Percentiles rank a stretch among this genome's conserved stretches.
Conservation (phyloP, 2,888 invertebrate species). For the Crocallis elinguaria region DNA sequence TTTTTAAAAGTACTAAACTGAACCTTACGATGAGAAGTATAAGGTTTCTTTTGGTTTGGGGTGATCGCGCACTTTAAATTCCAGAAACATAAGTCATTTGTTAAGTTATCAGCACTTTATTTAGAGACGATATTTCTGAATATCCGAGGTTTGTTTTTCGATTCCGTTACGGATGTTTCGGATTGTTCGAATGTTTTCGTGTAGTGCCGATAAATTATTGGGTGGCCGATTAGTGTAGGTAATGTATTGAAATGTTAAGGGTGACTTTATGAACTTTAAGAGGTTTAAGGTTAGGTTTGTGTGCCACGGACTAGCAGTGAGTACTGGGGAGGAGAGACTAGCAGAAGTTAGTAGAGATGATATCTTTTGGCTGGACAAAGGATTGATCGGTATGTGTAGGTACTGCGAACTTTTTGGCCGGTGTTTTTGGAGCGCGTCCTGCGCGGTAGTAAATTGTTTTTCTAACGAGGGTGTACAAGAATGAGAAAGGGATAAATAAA, state of each 20-base stretch:
- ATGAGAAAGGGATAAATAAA: too few species aligned
- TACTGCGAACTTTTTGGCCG: too few species aligned
- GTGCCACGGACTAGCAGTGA: background rate
- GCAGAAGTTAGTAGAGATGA: too few species aligned
- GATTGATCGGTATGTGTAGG: too few species aligned
- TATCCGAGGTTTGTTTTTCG: slow-evolving; percentile 64
- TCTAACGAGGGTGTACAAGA: too few species aligned
- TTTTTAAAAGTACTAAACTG: slow-evolving; percentile 34
- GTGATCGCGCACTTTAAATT: slow-evolving; percentile 64
- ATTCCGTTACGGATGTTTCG: slow-evolving; percentile 59
- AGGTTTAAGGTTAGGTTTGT: background rate
- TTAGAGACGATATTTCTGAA: slow-evolving; percentile 76
- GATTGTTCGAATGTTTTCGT: slow-evolving; percentile 53
- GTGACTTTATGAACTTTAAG: background rate
- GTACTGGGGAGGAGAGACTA: too few species aligned
- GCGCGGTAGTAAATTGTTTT: too few species aligned
- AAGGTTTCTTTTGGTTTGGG: slow-evolving; percentile 40
- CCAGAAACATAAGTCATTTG: slow-evolving; percentile 83
- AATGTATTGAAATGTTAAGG: slow-evolving; percentile 29
- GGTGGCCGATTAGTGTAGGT: slow-evolving; percentile 45
- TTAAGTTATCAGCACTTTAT: slow-evolving; percentile 83
- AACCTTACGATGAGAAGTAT: slow-evolving; percentile 38
- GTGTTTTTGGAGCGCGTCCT: too few species aligned
- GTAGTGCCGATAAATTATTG: slow-evolving; percentile 49
- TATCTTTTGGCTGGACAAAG: too few species aligned